Evolutionary conservation across 2,113 vertebrate genomes (phyloP).

Genomic region (Myxocyprinus asiaticus): DNA sequence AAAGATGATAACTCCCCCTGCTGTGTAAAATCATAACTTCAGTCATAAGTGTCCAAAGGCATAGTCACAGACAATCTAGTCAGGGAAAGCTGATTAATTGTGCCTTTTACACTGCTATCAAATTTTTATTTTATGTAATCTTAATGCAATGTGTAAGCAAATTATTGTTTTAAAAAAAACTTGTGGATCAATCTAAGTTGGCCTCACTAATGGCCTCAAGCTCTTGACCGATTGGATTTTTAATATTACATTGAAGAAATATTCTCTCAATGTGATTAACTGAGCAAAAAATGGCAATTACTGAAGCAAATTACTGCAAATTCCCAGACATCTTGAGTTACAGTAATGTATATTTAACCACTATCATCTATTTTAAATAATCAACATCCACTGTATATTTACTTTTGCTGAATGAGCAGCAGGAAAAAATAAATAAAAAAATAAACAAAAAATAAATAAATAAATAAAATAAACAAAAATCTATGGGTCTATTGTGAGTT

Average conservation of each 20-base stretch:
- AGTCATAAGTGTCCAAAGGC: background rate
- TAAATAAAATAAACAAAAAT: no score
- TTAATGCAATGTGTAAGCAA: background rate
- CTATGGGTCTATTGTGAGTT: no score
- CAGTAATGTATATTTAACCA: no score
- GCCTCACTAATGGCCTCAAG: constrained; percentile 1
- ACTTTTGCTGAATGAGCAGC: no score
- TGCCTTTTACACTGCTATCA: background rate
- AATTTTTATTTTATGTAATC: background rate
- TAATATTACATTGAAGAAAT: background rate
- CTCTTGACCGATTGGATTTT: background rate
- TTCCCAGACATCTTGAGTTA: background rate
- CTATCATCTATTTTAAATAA: no score
- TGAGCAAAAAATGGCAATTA: background rate
- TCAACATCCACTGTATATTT: no score
- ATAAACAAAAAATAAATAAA: no score
- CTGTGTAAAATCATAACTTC: constrained; percentile 33
- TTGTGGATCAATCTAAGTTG: background rate
- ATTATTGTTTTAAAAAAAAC: background rate
- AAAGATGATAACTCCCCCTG: constrained; percentile 44
- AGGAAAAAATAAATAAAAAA: no score
- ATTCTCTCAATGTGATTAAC: background rate
- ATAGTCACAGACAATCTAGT: background rate
- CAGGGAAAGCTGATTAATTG: background rate
- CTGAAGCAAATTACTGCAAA: background rate